phyloP scores from a whole-genome alignment of 2,888 invertebrate genomes.

The Drosophila putrida region DNA sequence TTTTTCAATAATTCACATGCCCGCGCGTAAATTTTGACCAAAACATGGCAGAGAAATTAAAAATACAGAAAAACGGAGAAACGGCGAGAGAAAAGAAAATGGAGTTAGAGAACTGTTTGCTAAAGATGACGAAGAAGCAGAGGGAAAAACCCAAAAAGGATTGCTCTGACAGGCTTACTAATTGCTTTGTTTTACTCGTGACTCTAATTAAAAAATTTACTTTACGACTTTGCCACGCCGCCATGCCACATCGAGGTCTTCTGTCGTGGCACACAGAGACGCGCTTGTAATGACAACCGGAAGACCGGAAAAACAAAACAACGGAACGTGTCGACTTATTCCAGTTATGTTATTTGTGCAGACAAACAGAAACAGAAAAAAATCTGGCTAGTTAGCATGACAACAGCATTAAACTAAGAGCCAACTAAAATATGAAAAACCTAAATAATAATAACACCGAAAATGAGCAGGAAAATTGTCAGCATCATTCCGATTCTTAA shows the following conservation, averaged over 20 bases:
- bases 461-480: conserved; percentile 42
- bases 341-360: conserved; percentile 28
- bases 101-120: conserved; percentile 1
- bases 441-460: conserved; percentile 46
- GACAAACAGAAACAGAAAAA: conserved; percentile 10
- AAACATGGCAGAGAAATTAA: conserved; percentile 67
- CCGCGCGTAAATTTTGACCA: conserved; percentile 67
- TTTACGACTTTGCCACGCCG: conserved; percentile 69
- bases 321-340: conserved; percentile 26
- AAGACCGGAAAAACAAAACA: conserved; percentile 12
- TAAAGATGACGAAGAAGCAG: neutral
- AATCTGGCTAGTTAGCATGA: conserved; percentile 31
- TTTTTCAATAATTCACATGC: conserved; percentile 74
- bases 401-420: conserved; percentile 31
- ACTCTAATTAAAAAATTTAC: conserved; percentile 81
- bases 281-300: conserved; percentile 46
- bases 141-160: conserved; percentile 59
- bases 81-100: neutral
- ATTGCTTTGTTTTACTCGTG: conserved; percentile 80
- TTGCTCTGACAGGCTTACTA: conserved; percentile 76
- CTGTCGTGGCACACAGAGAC: conserved; percentile 8
- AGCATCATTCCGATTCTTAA: neutral
- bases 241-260: conserved; percentile 8
- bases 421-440: conserved; percentile 47
- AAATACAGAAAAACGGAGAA: conserved; percentile 41